Evolutionary conservation across 2,888 invertebrate genomes (phyloP), one percentile per base, ranked within the genome.

Genomic region (Heteropelma amictum): DNA sequence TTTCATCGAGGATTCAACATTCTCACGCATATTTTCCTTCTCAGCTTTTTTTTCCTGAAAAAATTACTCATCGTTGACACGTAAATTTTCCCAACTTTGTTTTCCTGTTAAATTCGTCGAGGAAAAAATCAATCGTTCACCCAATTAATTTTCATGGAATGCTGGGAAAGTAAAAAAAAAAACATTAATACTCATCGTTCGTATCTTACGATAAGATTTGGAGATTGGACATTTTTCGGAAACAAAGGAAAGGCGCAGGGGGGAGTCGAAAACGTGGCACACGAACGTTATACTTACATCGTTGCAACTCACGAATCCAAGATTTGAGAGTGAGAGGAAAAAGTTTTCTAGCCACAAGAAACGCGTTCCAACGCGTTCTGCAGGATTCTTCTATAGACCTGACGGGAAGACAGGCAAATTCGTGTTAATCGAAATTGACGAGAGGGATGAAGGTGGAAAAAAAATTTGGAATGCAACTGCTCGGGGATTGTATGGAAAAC

Each of bases 351-450:
- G 77, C 84, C 83, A 81, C 79, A 23, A 83, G 80, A 80, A 83
- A 78, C 79, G 84, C 79, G 81, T 84, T 83, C 81, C 85, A 81
- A 81, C 81, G 78, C 81, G 79, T 80, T 81, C 81, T 73, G 82
- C 82, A 75, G 76, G 76, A 82, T 79, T 82, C 83, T 82, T 83
- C 84, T 85, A 85, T 81, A 86, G 79, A 86, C 86, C 87, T 87
- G 81, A 78, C 77, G 77, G 77, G 79, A 83, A 86, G 83, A 84
- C 74, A 86, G 54, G 76, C 80, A 81, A 78, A 79, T 40, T 35
- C 23, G 30, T 65, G 64, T 73, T 72, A 76, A 70, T 65, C 42
- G 33, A n/a, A n/a, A 58, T 63, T 45, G 33, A 47, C 17, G 12
- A 12, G 8, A 28, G 6, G 8, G 12, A 19, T 10, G 42, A 2